Evolutionary conservation across 2,797 vertebrate species (phyloP), one percentile per base, ranked within the genome.

Genomic region (Eutrigla gurnardus): DNA sequence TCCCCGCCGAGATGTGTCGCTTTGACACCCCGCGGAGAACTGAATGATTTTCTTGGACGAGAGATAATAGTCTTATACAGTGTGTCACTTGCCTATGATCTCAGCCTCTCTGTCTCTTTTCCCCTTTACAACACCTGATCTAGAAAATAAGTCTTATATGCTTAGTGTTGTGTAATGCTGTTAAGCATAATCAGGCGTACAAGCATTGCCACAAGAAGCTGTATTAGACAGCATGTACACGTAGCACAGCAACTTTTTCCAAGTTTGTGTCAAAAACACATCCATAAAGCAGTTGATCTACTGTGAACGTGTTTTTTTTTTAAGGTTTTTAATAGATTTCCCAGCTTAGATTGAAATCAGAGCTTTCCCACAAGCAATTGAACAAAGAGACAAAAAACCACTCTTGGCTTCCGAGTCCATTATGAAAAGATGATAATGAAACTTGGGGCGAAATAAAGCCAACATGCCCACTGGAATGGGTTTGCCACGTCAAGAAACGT

Each of bases 1-100:
- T 89, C 85, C 91, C 90, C 46, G 85, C 87, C 70, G 88, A 82
- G 86, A 89, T 83, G 84, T 80, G 83, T 84, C 63, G 75, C 82
- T 78, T 77, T 86, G 90, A 90, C 89, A 85, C 88, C 93, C 91
- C 78, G 80, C 78, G 55, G 91, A 90, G 91, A 88, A 67, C 72
- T 64, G 78, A 89, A 91, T 91, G 89, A 91, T 82, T 84, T 87
- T 87, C 85, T 62, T 86, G 87, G 88, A 87, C 81, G 70, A 83
- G 66, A 75, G 84, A 84, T 90, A 89, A 91, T 91, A 84, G 80
- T 79, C 82, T 90, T 64, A 59, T 74, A 71, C 59, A 59, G 63
- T 61, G 55, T 78, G 75, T 67, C 39, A 53, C 77, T 70, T 59
- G 63, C 60, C 75, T 79, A 5, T 40, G 45, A 74, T 69, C 65